A percentile compares a stretch with the other conserved stretches of the same genome.
Conservation (phyloP, 2,888 invertebrate species). For the Eristalinus aeneus region DNA sequence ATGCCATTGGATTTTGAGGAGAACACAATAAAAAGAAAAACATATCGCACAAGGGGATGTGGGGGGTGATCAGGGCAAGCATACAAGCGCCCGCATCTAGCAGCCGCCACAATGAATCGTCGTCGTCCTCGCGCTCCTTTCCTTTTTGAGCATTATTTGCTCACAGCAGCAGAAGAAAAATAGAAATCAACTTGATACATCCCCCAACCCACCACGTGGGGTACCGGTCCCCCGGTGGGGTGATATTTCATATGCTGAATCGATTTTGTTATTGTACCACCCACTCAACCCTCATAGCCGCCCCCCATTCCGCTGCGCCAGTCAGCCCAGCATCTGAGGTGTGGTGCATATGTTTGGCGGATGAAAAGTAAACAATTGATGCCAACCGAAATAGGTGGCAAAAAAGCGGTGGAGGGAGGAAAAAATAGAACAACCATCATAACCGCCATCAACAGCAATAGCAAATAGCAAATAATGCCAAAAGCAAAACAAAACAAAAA, state of each 20-base stretch:
- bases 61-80: conserved; percentile 27
- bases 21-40: background rate
- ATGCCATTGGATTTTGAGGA: conserved; percentile 47
- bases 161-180: conserved; percentile 63
- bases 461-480: conserved; percentile 71
- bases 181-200: conserved; percentile 68
- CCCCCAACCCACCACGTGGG: conserved; percentile 12
- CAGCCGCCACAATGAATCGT: conserved; percentile 62
- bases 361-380: conserved; percentile 71
- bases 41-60: background rate
- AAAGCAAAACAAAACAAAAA: conserved; percentile 69
- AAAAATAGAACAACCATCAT: conserved; percentile 58
- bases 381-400: conserved; percentile 58
- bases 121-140: conserved; percentile 62
- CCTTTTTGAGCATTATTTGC: conserved; percentile 61
- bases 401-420: background rate
- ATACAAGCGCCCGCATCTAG: conserved; percentile 63
- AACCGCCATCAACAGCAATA: conserved; percentile 56
- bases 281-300: no score
- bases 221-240: background rate
- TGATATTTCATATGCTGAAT: conserved; percentile 48
- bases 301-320: background rate
- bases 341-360: conserved; percentile 69
- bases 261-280: background rate
- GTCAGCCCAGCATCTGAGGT: conserved; percentile 46